Percentiles rank a stretch among this genome's conserved stretches.
Evolutionary conservation across 2,797 vertebrate species (phyloP).

Genomic region (Siniperca obscura): DNA sequence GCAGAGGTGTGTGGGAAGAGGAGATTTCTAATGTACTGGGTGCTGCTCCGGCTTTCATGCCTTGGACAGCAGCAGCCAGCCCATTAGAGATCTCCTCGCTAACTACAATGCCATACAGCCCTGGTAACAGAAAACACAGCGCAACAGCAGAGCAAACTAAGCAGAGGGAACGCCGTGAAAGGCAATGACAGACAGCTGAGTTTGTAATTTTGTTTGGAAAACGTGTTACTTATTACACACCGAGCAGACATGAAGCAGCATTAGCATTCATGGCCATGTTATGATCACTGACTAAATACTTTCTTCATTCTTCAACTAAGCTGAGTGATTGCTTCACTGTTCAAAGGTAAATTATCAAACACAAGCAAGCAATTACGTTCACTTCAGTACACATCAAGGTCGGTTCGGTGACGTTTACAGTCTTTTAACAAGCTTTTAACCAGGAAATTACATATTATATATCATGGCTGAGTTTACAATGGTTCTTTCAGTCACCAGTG

Average conservation of each 20-base stretch:
- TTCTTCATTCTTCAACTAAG: neutral
- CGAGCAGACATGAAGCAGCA: neutral
- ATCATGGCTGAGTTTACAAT: neutral
- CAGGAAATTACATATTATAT: neutral
- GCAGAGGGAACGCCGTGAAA: neutral
- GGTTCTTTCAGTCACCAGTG: neutral
- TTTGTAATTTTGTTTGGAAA: neutral
- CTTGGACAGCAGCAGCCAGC: too few species aligned
- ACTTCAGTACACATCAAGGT: neutral
- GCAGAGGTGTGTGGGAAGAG: neutral
- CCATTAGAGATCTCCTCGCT: too few species aligned
- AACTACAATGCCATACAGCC: neutral
- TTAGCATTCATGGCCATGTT: neutral
- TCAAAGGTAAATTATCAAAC: neutral
- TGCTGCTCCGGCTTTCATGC: neutral
- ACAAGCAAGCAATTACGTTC: neutral
- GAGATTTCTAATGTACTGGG: neutral
- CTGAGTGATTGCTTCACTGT: neutral
- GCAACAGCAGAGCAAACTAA: neutral
- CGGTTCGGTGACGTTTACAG: neutral
- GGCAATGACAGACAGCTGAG: rapidly evolving
- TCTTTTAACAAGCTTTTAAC: neutral
- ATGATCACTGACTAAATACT: neutral
- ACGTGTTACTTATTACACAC: neutral
- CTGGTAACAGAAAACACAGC: neutral